Conservation (phyloP, 1,140 invertebrate species). For the Oppia nitens region DNA sequence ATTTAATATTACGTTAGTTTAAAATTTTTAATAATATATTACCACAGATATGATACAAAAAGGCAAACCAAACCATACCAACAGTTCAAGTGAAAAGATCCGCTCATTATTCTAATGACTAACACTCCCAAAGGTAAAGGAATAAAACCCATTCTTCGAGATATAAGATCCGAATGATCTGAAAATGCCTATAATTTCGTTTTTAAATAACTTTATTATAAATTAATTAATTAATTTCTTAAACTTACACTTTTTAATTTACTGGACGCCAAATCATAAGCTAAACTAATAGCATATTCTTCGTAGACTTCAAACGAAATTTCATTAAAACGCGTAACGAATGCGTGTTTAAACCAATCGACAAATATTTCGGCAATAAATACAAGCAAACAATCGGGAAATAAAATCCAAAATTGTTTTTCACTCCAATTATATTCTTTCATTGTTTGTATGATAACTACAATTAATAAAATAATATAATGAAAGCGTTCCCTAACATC, state of each 20-base stretch:
- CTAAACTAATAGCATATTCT: constrained; percentile 76
- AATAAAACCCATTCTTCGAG: constrained; percentile 91
- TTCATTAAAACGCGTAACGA: constrained; percentile 87
- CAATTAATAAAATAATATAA: constrained; percentile 68
- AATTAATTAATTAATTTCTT: constrained; percentile 1
- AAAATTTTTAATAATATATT: constrained; percentile 16
- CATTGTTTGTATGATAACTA: constrained; percentile 96
- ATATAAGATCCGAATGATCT: constrained; percentile 91
- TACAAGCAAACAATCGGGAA: constrained; percentile 64
- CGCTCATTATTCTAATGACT: constrained; percentile 58
- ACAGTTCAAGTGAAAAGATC: constrained; percentile 44
- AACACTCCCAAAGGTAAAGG: constrained; percentile 85
- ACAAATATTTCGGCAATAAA: constrained; percentile 77
- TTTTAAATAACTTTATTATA: neutral
- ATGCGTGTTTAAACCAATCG: constrained; percentile 96
- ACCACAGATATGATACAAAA: constrained; percentile 55
- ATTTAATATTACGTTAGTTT: neutral
- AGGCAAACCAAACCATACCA: constrained; percentile 45
- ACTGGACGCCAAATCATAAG: constrained; percentile 80
- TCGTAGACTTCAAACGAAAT: constrained; percentile 74
- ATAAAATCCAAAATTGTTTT: constrained; percentile 63
- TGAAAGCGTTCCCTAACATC: constrained; percentile 94
- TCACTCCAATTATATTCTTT: constrained; percentile 90
- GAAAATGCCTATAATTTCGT: constrained; percentile 55
- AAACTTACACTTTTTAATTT: constrained; percentile 53